Base-by-base conservation (phyloP, 2,888 invertebrate genomes). In the Taphrorychus bicolor region DNA sequence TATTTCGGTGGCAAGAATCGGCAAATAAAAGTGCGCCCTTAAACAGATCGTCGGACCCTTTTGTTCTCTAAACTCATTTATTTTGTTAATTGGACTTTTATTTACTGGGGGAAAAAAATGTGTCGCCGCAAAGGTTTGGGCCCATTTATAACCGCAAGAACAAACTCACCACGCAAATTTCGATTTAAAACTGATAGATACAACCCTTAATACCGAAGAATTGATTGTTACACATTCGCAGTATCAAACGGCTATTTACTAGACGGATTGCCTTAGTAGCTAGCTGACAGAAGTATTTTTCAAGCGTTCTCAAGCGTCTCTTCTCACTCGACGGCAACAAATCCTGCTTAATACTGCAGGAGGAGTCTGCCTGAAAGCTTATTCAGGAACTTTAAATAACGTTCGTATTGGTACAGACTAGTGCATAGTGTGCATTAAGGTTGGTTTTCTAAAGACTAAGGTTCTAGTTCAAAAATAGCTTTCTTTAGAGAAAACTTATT, bases 231-330 rank as follows among this genome's bases (percentile, higher is more conserved):
- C 62, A 56, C 56, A 40, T 40, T n/a, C 56, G 5, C 62, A 49
- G 41, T 62, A 62, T 62, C 40, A 62, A 62, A 49, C 48, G 53
- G 19, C 56, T 62, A 49, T 62, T 62, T 62, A 56, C 49, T 21
- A 56, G 56, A 62, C 40, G 49, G 49, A 62, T 62, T 54, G 56
- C 62, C 32, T 14, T 18, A 18, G 56, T 56, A 18, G 49, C n/a
- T 17, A 21, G 56, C 56, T 62, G 62, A 62, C 56, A 62, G 56
- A 32, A 62, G 56, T 62, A 62, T 62, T 62, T 62, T 62, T 62
- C 62, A 62, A 56, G 62, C 54, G 54, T 54, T 21, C 62, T 62
- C 49, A 49, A 56, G 49, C 49, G 32, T 17, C 41, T 32, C 56
- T 9, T 56, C 21, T 62, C n/a, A n/a, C 32, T 22, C 62, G 45